Evolutionary conservation across 2,888 invertebrate species (phyloP).

Genomic region (Crocallis elinguaria): DNA sequence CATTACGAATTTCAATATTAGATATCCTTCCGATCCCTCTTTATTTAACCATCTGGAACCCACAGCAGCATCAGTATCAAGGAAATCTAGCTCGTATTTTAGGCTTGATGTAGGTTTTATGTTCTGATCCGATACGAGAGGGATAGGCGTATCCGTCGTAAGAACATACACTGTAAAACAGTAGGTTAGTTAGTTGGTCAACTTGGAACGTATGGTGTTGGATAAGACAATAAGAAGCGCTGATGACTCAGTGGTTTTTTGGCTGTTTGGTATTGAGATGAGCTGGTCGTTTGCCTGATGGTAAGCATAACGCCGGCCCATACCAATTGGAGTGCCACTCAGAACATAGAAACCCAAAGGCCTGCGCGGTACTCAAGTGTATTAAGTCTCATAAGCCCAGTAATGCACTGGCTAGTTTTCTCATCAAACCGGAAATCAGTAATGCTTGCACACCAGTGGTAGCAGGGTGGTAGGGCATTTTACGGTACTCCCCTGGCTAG

Average conservation of each 20-base stretch:
- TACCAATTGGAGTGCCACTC: too few relatives aligned
- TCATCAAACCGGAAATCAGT: too few relatives aligned
- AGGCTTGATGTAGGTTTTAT: constrained; percentile 39
- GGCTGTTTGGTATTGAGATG: not conserved
- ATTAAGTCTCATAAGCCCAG: too few relatives aligned
- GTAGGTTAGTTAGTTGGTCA: not conserved
- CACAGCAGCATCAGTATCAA: constrained; percentile 20
- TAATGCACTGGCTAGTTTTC: too few relatives aligned
- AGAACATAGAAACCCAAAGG: too few relatives aligned
- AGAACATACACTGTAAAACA: constrained; percentile 7
- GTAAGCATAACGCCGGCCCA: too few relatives aligned
- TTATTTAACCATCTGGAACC: constrained; percentile 28
- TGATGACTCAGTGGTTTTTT: not conserved
- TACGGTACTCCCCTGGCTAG: too few relatives aligned
- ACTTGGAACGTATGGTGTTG: not conserved
- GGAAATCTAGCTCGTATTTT: constrained; percentile 41
- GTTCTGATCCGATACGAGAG: constrained; percentile 22
- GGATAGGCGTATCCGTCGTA: constrained; percentile 7
- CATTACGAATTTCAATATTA: constrained; percentile 19
- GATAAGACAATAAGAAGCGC: too few relatives aligned
- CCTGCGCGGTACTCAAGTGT: too few relatives aligned
- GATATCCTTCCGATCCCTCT: constrained; percentile 27
- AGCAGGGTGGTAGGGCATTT: too few relatives aligned
- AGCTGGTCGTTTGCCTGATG: too few relatives aligned
- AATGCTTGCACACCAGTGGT: too few relatives aligned